These are phyloP conservation scores for Brachyalestes nurse DNA, from an alignment of 2,797 vertebrate genomes.

Conservation along the genomic window DNA sequence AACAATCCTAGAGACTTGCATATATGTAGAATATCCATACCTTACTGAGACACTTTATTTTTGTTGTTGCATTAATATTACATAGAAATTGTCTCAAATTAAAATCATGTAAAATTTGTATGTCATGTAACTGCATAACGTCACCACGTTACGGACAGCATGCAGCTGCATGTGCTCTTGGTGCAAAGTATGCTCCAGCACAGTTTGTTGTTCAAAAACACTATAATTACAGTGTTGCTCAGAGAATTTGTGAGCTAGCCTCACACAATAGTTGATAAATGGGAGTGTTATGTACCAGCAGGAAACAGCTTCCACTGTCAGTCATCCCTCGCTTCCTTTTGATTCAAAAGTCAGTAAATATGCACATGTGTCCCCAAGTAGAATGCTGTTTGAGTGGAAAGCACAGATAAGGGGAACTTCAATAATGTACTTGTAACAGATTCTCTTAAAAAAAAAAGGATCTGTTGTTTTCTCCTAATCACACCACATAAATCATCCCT, in stretches of 20 bases:
- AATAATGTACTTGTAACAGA: conserved; percentile 2
- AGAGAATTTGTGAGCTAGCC: conserved; percentile 19
- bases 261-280: conserved; percentile 41
- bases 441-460: neutral
- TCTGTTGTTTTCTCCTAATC: conserved; percentile 1
- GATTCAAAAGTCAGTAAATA: conserved; percentile 40
- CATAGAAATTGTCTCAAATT: too few species aligned
- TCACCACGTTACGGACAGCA: conserved; percentile 12
- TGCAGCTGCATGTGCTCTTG: conserved; percentile 23
- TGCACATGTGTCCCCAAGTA: conserved; percentile 1
- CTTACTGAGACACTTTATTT: too few species aligned
- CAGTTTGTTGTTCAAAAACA: conserved; percentile 35
- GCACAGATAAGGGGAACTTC: neutral
- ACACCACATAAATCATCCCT: conserved; percentile 3
- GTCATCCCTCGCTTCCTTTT: conserved; percentile 42
- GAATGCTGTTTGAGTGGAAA: conserved; percentile 12
- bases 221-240: conserved; percentile 3
- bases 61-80: too few species aligned
- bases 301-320: conserved; percentile 46
- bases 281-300: conserved; percentile 13
- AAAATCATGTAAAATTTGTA: too few species aligned
- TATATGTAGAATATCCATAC: too few species aligned
- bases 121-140: too few species aligned
- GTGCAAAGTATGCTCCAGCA: conserved; percentile 10
- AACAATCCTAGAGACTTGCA: too few species aligned